Evolutionary conservation across 2,888 invertebrate species (phyloP), one percentile per base, ranked within the genome.

Genomic region (Pollenia griseotomentosa): DNA sequence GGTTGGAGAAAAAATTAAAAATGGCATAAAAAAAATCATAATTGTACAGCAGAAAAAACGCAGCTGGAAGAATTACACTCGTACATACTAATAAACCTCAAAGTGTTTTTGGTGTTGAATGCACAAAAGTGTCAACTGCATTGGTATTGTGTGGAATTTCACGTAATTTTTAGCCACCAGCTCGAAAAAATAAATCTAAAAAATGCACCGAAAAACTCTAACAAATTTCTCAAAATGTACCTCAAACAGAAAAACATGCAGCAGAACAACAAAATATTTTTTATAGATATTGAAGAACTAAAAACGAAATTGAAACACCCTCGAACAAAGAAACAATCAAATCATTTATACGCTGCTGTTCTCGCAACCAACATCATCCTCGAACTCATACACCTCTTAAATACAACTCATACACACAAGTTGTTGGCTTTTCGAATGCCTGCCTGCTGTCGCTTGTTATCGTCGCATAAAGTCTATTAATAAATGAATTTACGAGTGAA

Each of bases 401-500:
- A 33, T 33, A n/a, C 61, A 53, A 33, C 19, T 57, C 14, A 3
- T 57, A 44, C 59, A 48, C 46, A 5, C 40, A 9, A 5, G 19
- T 57, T 23, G 9, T 10, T 42, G 51, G 16, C 53, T 75, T 75
- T 59, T 40, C 51, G 42, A 40, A 51, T 42, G 48, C 33, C 42
- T 51, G 53, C 66, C 48, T 57, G 44, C 61, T 53, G 68, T 40
- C 68, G 40, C 44, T 42, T 71, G 61, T 42, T 23, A 61, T 66
- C 33, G 14, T 51, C 44, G 66, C 70, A 78, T 79, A 59, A 70
- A 74, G 79, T 79, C 86, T 81, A 81, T 84, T 92, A 92, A 91
- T 92, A 92, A 92, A 92, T 92, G 92, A 91, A 92, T 92, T 92
- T 92, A 91, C 92, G 91, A 90, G 91, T 89, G 90, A 91, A 90